Conservation (phyloP, 1,140 invertebrate species). For the Megalonaias nervosa region DNA sequence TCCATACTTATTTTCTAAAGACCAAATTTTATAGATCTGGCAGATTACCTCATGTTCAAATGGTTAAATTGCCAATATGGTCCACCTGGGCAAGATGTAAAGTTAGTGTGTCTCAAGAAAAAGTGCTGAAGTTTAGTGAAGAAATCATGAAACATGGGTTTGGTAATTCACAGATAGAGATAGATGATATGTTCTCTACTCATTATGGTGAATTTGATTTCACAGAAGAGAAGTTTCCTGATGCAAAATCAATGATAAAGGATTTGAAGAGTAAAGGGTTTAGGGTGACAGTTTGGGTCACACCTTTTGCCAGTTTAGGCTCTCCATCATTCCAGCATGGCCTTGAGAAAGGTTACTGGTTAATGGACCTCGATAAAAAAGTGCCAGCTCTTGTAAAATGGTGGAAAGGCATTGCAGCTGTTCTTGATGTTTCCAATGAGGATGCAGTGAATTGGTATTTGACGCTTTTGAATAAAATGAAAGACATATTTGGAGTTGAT, state of each 20-base stretch:
- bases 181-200: slow-evolving; percentile 91
- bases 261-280: slow-evolving; percentile 79
- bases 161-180: slow-evolving; percentile 87
- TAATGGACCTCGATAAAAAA: slow-evolving; percentile 32
- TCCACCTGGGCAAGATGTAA: slow-evolving; percentile 91
- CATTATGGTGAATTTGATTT: slow-evolving; percentile 88
- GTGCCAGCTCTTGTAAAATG: slow-evolving; percentile 47
- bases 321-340: slow-evolving; percentile 40
- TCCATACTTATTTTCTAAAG: slow-evolving; percentile 35
- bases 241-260: slow-evolving; percentile 76
- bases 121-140: slow-evolving; percentile 80
- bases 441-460: slow-evolving; percentile 79
- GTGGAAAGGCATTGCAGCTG: slow-evolving; percentile 60
- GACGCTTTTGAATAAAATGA: slow-evolving; percentile 75
- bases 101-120: slow-evolving; percentile 76
- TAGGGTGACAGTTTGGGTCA: slow-evolving; percentile 87
- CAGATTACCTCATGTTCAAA: slow-evolving; percentile 78
- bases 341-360: slow-evolving; percentile 39
- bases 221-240: slow-evolving; percentile 80
- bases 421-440: slow-evolving; percentile 77
- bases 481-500: slow-evolving; percentile 72
- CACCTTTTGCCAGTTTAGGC: slow-evolving; percentile 80
- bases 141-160: slow-evolving; percentile 82
- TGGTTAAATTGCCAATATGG: slow-evolving; percentile 88
- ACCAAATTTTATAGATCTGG: slow-evolving; percentile 43